Conservation (phyloP, 2,113 vertebrate species). For the Falco punctatus region DNA sequence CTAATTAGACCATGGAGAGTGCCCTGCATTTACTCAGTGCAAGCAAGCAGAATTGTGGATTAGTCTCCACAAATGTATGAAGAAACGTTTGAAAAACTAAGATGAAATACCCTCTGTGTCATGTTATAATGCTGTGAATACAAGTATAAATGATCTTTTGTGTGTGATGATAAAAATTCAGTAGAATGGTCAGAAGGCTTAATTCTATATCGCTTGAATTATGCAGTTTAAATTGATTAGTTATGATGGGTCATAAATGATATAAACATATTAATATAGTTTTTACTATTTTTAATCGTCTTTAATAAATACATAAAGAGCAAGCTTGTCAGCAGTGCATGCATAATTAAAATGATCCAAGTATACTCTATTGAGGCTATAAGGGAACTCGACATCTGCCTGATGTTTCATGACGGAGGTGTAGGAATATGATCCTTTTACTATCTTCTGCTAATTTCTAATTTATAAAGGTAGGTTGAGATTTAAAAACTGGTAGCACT, state of each 20-base stretch:
- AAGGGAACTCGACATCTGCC: neutral
- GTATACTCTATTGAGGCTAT: neutral
- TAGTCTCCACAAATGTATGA: neutral
- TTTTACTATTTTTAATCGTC: slow-evolving; percentile 2
- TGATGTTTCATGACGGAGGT: neutral
- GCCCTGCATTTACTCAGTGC: neutral
- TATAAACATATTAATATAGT: neutral
- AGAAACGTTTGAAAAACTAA: neutral
- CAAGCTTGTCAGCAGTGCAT: slow-evolving; percentile 15
- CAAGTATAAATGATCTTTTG: neutral
- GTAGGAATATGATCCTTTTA: slow-evolving; percentile 26
- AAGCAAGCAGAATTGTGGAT: neutral
- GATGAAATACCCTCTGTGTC: neutral
- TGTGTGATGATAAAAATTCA: neutral
- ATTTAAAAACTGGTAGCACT: neutral
- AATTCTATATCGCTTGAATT: neutral
- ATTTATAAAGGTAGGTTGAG: slow-evolving; percentile 2
- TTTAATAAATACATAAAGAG: slow-evolving; percentile 17
- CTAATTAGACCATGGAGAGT: neutral
- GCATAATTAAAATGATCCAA: slow-evolving; percentile 23
- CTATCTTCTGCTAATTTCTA: slow-evolving; percentile 22
- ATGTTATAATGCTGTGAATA: neutral
- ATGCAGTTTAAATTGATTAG: slow-evolving; percentile 6
- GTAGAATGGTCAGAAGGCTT: neutral
- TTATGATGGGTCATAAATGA: neutral